Evolutionary conservation across 2,888 invertebrate species (phyloP).

Genomic region (Morpho deidamia): DNA sequence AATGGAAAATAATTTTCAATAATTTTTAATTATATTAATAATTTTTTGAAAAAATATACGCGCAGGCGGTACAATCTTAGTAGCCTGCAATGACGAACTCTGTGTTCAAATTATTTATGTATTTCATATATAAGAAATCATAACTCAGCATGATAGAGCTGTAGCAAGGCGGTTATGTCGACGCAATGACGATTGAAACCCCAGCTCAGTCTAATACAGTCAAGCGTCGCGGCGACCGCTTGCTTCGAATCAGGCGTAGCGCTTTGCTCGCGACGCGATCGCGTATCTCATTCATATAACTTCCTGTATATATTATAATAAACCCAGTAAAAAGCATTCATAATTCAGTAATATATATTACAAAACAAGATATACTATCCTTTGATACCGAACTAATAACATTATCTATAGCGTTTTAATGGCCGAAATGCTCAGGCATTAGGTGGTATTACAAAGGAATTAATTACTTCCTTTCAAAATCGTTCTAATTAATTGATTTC

Average conservation of each 20-base stretch:
- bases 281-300: not conserved
- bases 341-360: not conserved
- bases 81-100: too few species aligned
- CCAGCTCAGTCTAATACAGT: slow-evolving; percentile 17
- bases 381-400: not conserved
- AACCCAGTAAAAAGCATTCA: not conserved
- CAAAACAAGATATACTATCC: not conserved
- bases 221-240: slow-evolving; percentile 18
- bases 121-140: not conserved
- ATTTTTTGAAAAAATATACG: too few species aligned
- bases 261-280: not conserved
- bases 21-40: too few species aligned
- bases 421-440: not conserved
- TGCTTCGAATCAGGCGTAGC: not conserved
- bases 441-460: not conserved
- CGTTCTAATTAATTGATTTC: not conserved
- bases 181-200: not conserved
- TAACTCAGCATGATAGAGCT: not conserved
- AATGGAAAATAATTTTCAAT: too few species aligned
- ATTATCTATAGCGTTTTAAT: not conserved
- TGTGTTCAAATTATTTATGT: not conserved
- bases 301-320: not conserved
- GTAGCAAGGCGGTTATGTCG: slow-evolving; percentile 9
- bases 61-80: too few species aligned
- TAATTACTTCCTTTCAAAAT: not conserved